Evolutionary conservation across 2,797 vertebrate species (phyloP), one percentile per base, ranked within the genome.

Genomic region (Sebastiscus albofasciatus): DNA sequence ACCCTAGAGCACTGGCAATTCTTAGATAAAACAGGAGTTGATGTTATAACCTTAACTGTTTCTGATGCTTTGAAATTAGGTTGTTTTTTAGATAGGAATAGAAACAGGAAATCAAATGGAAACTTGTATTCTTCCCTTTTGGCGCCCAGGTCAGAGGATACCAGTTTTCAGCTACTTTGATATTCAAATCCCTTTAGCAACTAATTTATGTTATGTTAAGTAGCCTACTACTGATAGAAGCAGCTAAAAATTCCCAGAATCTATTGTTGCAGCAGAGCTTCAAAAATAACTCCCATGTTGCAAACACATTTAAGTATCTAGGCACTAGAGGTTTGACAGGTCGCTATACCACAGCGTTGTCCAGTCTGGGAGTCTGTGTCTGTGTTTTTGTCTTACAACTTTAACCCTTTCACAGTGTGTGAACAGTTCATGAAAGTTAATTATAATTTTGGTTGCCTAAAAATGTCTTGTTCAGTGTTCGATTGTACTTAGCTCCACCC

Each of bases 1-100:
- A 67, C 77, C 78, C 81, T n/a, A 0, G 80, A 86, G 85, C 70
- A 80, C 67, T 34, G 34, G 56, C 65, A 52, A 49, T 80, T 79
- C 61, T n/a, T 62, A 6, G 82, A 74, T 68, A 70, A 79, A 66
- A 81, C 34, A 70, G 68, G 66, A 64, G 54, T 11, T 56, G 16
- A 65, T 75, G 42, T n/a, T 79, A 22, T 27, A 33, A 14, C 34
- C 39, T 20, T n/a, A 49, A 60, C 34, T 54, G 36, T 71, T 69
- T 60, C 29, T 66, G 74, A 3, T 65, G 55, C 39, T 80, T 61
- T 73, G 29, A 70, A 42, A 52, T 39, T n/a, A 34, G 16, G 26
- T 64, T 64, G 24, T 8, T 52, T 75, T 70, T 77, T 58, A 16
- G 13, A 26, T 27, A 34, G 22, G 1, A 46, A 60, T 22, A 49